Evolutionary conservation across 2,888 invertebrate species (phyloP).

Genomic region (Archips crataeganus): DNA sequence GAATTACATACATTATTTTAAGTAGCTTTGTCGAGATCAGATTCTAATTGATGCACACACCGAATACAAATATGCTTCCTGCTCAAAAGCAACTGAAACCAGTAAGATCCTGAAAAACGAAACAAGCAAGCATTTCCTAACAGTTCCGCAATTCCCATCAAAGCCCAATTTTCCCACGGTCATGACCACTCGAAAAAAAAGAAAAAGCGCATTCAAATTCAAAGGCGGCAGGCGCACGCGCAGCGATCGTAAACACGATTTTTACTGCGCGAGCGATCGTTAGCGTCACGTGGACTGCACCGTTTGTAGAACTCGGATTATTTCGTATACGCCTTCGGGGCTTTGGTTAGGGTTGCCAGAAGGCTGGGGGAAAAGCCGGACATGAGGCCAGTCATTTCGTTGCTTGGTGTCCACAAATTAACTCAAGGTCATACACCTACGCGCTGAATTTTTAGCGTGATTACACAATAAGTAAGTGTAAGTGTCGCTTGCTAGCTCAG

Average conservation of each 20-base stretch:
- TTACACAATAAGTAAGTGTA: too few species aligned
- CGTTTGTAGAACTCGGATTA: slow-evolving; percentile 84
- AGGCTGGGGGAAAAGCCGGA: background rate
- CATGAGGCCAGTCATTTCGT: background rate
- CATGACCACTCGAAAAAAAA: slow-evolving; percentile 8
- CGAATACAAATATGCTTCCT: too few species aligned
- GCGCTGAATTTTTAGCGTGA: too few species aligned
- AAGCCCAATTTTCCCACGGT: slow-evolving; percentile 6
- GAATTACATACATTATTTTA: too few species aligned
- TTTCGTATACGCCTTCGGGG: slow-evolving; percentile 84
- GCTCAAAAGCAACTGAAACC: too few species aligned
- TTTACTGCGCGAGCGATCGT: slow-evolving; percentile 83
- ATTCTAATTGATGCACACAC: too few species aligned
- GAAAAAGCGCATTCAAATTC: slow-evolving; percentile 35
- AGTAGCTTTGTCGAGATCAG: too few species aligned
- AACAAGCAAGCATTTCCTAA: background rate
- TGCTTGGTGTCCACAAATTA: background rate
- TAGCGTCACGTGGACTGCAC: slow-evolving; percentile 83
- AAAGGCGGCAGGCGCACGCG: slow-evolving; percentile 64
- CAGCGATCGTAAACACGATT: slow-evolving; percentile 80
- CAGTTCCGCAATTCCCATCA: background rate
- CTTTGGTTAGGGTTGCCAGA: slow-evolving; percentile 47
- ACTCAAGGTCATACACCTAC: too few species aligned
- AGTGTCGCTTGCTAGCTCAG: too few species aligned
- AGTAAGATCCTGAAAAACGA: too few species aligned